Conservation (phyloP, 1,140 invertebrate genomes). For the Brachionus angularis region DNA sequence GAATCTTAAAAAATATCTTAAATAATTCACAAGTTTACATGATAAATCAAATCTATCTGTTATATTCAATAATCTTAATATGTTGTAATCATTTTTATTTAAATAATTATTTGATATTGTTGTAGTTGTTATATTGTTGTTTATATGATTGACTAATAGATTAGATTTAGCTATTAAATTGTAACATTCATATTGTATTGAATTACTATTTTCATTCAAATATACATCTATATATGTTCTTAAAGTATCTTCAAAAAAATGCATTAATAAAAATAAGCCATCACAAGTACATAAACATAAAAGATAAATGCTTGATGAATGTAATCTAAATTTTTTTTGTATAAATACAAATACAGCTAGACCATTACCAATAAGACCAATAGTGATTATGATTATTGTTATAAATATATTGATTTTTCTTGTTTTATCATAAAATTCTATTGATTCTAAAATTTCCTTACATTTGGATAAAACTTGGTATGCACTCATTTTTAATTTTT, state of each 20-base stretch:
- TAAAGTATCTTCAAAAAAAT: conserved; percentile 40
- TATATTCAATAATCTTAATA: conserved; percentile 2
- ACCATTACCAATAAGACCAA: conserved; percentile 27
- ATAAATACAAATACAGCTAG: conserved; percentile 35
- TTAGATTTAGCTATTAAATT: no score
- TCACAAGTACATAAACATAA: conserved; percentile 22
- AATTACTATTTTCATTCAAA: not conserved
- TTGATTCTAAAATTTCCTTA: not conserved
- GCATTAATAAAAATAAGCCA: conserved; percentile 37
- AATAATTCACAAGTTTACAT: conserved; percentile 26
- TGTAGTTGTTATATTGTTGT: no score
- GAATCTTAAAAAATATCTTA: conserved; percentile 37
- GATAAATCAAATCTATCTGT: conserved; percentile 15
- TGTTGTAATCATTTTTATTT: not conserved
- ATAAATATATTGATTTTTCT: not conserved
- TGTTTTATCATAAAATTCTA: conserved; percentile 1
- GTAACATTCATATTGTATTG: not conserved
- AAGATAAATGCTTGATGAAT: conserved; percentile 41
- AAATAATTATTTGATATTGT: no score
- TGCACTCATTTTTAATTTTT: not conserved
- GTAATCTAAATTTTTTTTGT: conserved; percentile 34
- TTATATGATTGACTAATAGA: no score
- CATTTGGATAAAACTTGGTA: no score
- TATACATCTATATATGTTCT: conserved; percentile 38
- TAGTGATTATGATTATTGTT: conserved; percentile 1